Conservation (phyloP, 2,113 vertebrate genomes). For the Dinomys branickii region DNA sequence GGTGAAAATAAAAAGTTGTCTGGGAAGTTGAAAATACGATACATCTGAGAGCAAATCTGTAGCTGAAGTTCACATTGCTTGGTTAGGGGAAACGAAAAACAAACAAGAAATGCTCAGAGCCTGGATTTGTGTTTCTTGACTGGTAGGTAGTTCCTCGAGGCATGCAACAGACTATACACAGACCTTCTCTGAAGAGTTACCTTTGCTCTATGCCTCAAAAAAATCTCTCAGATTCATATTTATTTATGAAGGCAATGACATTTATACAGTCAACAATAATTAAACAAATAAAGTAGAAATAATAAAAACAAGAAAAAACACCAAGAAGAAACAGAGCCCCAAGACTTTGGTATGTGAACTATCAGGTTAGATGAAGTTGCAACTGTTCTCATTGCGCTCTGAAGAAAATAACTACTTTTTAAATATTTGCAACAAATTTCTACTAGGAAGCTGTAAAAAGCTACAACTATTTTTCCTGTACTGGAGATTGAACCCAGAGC, state of each 20-base stretch:
- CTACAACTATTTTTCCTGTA: not conserved
- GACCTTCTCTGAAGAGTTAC: not conserved
- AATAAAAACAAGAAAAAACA: slow-evolving; percentile 18
- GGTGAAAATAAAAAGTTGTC: not conserved
- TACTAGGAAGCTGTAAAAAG: slow-evolving; percentile 1
- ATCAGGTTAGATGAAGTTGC: not conserved
- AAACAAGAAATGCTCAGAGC: not conserved
- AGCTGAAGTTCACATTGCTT: not conserved
- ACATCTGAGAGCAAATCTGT: not conserved
- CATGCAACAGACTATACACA: not conserved
- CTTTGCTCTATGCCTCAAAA: not conserved
- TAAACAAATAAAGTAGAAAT: not conserved
- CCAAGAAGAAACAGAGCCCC: not conserved
- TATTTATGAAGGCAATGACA: not conserved
- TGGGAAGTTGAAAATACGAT: not conserved
- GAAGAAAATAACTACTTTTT: not conserved
- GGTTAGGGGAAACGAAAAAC: not conserved
- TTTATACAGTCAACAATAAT: not conserved
- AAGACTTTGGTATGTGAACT: not conserved
- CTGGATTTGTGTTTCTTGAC: slow-evolving; percentile 7
- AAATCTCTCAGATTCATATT: not conserved
- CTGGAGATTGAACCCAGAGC: not conserved
- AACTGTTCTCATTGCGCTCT: not conserved
- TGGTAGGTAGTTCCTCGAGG: not conserved
- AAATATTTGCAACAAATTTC: slow-evolving; percentile 27